A percentile compares a stretch with the other conserved stretches of the same genome.
phyloP scores from a whole-genome alignment of 53 echinoderm and acorn worm genomes.

The Apostichopus leukothele region DNA sequence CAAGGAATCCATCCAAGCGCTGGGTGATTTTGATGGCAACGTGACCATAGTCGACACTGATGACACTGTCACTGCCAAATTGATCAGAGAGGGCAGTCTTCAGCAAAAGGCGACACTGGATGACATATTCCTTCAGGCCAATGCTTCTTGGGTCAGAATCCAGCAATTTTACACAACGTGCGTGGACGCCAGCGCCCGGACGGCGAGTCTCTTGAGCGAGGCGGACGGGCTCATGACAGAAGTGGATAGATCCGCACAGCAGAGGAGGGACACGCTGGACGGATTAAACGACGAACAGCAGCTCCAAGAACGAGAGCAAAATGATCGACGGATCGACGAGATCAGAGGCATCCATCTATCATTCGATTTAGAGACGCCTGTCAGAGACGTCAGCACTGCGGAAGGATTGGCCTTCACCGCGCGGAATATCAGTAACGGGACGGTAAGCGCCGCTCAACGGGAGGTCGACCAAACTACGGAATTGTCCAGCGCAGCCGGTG shows the following conservation, averaged over 20 bases:
- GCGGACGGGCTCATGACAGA: constrained; percentile 50
- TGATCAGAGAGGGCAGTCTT: constrained; percentile 50
- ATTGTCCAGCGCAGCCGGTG: background rate
- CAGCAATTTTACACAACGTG: constrained; percentile 42
- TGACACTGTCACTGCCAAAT: constrained; percentile 27
- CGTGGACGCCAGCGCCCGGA: background rate
- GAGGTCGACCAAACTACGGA: background rate
- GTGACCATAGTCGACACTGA: constrained; percentile 50
- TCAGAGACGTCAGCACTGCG: constrained; percentile 55
- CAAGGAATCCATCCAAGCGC: constrained; percentile 43
- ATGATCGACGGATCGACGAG: constrained; percentile 35
- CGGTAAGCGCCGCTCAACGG: background rate
- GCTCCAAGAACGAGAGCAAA: constrained; percentile 56
- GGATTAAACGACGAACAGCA: constrained; percentile 27
- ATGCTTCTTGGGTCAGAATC: constrained; percentile 56
- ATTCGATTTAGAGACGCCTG: background rate
- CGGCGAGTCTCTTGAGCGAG: constrained; percentile 25
- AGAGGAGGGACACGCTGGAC: constrained; percentile 40
- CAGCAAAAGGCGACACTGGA: constrained; percentile 45
- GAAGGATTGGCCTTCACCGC: background rate
- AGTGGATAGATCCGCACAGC: constrained; percentile 57
- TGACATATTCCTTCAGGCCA: constrained; percentile 38
- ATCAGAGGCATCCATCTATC: constrained; percentile 23
- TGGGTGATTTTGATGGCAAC: constrained; percentile 59
- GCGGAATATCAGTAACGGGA: constrained; percentile 24